These are phyloP conservation scores for Bombylius major DNA, from an alignment of 2,888 invertebrate species.

Conservation along the genomic window DNA sequence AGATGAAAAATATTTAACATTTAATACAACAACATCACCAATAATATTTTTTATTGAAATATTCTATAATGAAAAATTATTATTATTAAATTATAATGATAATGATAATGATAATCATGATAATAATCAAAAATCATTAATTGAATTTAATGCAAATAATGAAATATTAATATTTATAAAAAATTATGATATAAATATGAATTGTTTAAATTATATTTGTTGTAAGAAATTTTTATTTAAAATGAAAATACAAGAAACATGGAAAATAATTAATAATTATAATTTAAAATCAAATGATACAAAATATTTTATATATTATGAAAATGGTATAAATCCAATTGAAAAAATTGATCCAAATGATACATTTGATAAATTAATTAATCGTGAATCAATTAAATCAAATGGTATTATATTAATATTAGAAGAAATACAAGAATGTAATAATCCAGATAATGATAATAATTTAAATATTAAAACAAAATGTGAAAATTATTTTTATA, in stretches of 20 bases:
- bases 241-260: conserved; percentile 70
- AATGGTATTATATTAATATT: conserved; percentile 85
- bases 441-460: not conserved
- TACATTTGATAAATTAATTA: conserved; percentile 68
- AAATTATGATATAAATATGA: conserved; percentile 85
- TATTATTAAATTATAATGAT: not conserved
- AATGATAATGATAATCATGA: not conserved
- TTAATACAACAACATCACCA: not conserved
- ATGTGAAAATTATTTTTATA: conserved; percentile 88
- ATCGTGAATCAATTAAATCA: conserved; percentile 20
- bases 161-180: conserved; percentile 43
- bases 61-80: not conserved
- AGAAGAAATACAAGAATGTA: conserved; percentile 61
- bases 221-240: conserved; percentile 76
- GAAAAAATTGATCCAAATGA: conserved; percentile 73
- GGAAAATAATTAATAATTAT: conserved; percentile 75
- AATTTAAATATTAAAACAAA: conserved; percentile 59
- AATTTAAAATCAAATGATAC: conserved; percentile 81
- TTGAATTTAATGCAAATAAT: conserved; percentile 73
- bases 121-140: not conserved
- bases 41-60: not conserved
- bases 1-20: no score
- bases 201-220: conserved; percentile 91
- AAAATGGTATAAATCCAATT: conserved; percentile 78
- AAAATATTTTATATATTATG: conserved; percentile 82